phyloP scores from a whole-genome alignment of 1,140 invertebrate species.

The Orchestia grillus region DNA sequence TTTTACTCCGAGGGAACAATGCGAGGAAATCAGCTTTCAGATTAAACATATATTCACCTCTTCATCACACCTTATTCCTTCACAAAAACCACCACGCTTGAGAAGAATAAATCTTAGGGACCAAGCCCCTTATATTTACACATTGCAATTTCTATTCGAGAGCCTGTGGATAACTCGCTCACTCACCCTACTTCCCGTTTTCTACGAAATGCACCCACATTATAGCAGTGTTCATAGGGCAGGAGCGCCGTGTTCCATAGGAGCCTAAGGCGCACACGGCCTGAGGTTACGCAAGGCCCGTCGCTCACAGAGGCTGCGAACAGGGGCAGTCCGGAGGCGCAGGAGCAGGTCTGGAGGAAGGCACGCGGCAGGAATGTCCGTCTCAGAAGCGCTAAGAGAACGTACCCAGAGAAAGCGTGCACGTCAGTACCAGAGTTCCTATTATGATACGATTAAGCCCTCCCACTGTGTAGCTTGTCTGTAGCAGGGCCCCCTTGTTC shows the following conservation, averaged over 20 bases:
- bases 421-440: background rate
- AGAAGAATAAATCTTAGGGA: background rate
- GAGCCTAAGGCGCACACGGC: background rate
- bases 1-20: background rate
- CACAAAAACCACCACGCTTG: background rate
- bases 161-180: background rate
- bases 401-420: background rate
- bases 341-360: background rate
- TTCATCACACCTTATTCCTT: background rate
- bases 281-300: background rate
- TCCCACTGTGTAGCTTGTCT: too few species aligned
- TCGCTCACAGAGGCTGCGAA: background rate
- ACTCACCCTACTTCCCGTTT: background rate
- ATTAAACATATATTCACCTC: background rate
- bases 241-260: background rate
- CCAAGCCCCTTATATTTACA: background rate
- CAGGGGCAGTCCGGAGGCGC: too few species aligned
- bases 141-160: background rate
- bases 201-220: background rate
- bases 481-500: background rate
- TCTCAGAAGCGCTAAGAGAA: background rate
- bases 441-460: background rate
- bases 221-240: background rate
- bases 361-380: background rate
- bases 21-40: background rate